Base-by-base conservation (phyloP, 1,140 invertebrate species). In the Asbolus verrucosus region DNA sequence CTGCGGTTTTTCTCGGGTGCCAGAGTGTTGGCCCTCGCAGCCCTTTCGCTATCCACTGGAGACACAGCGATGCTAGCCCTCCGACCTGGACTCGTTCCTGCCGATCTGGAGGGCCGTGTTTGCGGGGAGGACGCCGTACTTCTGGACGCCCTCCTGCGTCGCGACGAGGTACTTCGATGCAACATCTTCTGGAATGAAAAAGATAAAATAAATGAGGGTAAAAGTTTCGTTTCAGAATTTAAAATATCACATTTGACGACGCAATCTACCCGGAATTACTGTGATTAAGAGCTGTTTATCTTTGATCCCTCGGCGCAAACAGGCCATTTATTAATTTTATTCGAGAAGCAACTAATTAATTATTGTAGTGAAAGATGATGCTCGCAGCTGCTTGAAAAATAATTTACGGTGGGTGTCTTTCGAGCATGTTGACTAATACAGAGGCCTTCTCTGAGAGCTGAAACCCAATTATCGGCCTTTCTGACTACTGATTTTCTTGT, bases 141-240 rank as follows among this genome's bases (percentile, higher is more conserved):
- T 33, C 88, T 83, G 14, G 89, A 89, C 36, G 88, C 85, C 38
- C 88, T 82, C 6, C 87, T 84, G 46, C 88, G 85, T 27, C 89
- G 82, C n/a, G 88, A 90, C 21, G 89, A 90, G 63, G 88, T 86
- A 75, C 84, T 87, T 73, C 89, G 84, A 73, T 88, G 85, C 65
- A 91, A 76, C 89, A 90, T 90, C 24, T 62, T 46, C 67, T 39
- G n/a, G n/a, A n/a, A n/a, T n/a, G 31, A 14, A 54, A 54, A 54
- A 54, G 16, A 21, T n/a, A 38, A 38, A 38, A 38, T 38, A 8
- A 38, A 38, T 38, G 33, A 27, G 2, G 6, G 15, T 1, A 16
- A 43, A 43, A 4, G 39, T 43, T 43, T 6, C 39, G 1, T 15
- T 43, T 16, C 4, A 9, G 11, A 43, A 43, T 15, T 43, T 3